These are phyloP conservation scores for Cinara cedri DNA, from an alignment of 2,888 invertebrate species.

Conservation along the genomic window DNA sequence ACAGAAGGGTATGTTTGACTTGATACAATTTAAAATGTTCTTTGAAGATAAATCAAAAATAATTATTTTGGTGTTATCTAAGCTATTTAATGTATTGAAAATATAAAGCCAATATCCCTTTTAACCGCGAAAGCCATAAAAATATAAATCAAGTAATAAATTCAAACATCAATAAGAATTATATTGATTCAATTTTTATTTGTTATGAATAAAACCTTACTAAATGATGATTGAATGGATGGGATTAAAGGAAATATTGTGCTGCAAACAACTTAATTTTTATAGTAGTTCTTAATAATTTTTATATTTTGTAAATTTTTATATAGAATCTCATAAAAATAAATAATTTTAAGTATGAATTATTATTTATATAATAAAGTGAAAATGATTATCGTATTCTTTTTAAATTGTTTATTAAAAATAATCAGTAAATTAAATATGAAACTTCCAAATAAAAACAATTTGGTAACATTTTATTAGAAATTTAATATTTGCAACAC, in stretches of 20 bases:
- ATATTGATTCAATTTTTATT: slow-evolving; percentile 22
- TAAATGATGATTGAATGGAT: slow-evolving; percentile 42
- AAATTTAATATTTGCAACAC: slow-evolving; percentile 21
- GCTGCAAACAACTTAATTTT: slow-evolving; percentile 19
- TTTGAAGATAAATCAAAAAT: slow-evolving; percentile 5
- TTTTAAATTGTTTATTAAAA: too few relatives aligned
- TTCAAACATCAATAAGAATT: slow-evolving; percentile 7
- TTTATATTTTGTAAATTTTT: too few relatives aligned
- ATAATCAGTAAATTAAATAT: too few relatives aligned
- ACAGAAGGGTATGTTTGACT: slow-evolving; percentile 25
- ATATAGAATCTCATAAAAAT: neutral
- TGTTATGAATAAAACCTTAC: slow-evolving; percentile 29
- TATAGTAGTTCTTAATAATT: too few relatives aligned
- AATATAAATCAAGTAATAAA: slow-evolving; percentile 23
- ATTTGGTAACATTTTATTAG: neutral
- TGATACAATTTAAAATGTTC: neutral
- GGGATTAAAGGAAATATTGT: slow-evolving; percentile 42
- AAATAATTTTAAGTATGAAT: neutral
- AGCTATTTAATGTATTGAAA: neutral
- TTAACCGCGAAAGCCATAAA: slow-evolving; percentile 46
- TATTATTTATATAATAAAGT: too few relatives aligned
- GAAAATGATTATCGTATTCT: too few relatives aligned
- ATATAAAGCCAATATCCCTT: slow-evolving; percentile 33
- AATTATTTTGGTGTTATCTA: neutral
- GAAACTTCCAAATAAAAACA: too few relatives aligned